Evolutionary conservation across 2,888 invertebrate genomes (phyloP), one percentile per base, ranked within the genome.

Genomic region (Trypoxylon attenuatum): DNA sequence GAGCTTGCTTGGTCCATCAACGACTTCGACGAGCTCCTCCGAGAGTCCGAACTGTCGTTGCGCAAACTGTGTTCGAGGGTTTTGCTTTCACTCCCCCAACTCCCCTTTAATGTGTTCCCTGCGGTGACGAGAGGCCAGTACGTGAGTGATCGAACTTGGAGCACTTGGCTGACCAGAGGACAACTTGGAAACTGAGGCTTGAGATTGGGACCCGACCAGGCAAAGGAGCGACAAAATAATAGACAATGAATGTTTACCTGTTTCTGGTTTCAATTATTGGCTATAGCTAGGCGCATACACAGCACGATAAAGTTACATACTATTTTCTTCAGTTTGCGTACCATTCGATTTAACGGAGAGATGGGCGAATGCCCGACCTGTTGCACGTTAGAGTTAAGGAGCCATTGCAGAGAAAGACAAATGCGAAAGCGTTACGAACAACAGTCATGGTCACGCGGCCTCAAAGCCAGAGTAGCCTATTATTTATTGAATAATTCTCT

Each of bases 401-500:
- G n/a, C n/a, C n/a, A n/a, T n/a, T n/a, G n/a, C n/a, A n/a, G n/a
- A n/a, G n/a, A n/a, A n/a, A n/a, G n/a, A n/a, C n/a, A n/a, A n/a
- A n/a, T n/a, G n/a, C n/a, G n/a, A n/a, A n/a, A n/a, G n/a, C n/a
- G n/a, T n/a, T n/a, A n/a, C n/a, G n/a, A n/a, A 4, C 10, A 45
- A 50, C 47, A 55, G 42, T 50, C 47, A 61, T 46, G 57, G 69
- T 58, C 63, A 61, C 57, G 70, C 63, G 70, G 73, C 71, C 71
- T 72, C 71, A 47, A 53, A 69, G 63, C 61, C 62, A 70, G 43
- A 41, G 67, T 78, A 79, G 73, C 70, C 75, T 77, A 81, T 77
- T 78, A 79, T 81, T 82, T 80, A 81, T 79, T 77, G 61, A 69
- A 51, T 61, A 66, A 70, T 75, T 54, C 64, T 72, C 69, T 50